Conservation (phyloP, 1,140 invertebrate species). For the Brachionus plicatilis region DNA sequence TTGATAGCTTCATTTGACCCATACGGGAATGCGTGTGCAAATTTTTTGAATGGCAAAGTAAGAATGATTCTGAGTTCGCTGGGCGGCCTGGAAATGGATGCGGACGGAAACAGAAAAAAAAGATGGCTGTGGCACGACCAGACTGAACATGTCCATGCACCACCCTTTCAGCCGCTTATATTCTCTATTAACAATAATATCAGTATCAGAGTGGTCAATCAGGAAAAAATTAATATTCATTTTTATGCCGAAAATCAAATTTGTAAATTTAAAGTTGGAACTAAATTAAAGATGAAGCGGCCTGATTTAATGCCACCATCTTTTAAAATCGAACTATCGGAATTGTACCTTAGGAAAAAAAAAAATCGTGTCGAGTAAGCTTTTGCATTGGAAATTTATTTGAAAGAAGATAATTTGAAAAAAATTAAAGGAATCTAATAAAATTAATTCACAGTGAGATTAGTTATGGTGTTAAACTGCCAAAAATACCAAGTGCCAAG, state of each 20-base stretch:
- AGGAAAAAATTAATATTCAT: conserved; percentile 50
- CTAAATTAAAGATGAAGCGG: conserved; percentile 48
- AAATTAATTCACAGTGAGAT: neutral
- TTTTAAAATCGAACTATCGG: neutral
- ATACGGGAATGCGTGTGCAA: conserved; percentile 47
- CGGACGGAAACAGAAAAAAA: conserved; percentile 45
- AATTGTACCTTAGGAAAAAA: conserved; percentile 8
- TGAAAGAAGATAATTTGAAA: too few species aligned
- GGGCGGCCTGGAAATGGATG: conserved; percentile 50
- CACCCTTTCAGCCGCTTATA: conserved; percentile 53
- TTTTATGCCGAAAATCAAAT: conserved; percentile 47
- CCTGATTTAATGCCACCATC: neutral
- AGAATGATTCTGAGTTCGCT: conserved; percentile 50
- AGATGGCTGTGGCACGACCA: conserved; percentile 48
- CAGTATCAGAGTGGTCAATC: conserved; percentile 48
- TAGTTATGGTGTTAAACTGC: neutral
- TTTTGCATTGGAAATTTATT: neutral
- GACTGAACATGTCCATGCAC: conserved; percentile 50
- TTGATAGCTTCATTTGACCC: conserved; percentile 50
- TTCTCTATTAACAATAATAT: conserved; percentile 48
- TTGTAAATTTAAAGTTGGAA: conserved; percentile 51
- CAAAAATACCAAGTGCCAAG: neutral
- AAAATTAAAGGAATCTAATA: neutral
- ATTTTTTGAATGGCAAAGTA: conserved; percentile 48
- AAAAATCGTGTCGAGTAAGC: neutral